Evolutionary conservation across 2,888 invertebrate species (phyloP).

Genomic region (Emesis russula): DNA sequence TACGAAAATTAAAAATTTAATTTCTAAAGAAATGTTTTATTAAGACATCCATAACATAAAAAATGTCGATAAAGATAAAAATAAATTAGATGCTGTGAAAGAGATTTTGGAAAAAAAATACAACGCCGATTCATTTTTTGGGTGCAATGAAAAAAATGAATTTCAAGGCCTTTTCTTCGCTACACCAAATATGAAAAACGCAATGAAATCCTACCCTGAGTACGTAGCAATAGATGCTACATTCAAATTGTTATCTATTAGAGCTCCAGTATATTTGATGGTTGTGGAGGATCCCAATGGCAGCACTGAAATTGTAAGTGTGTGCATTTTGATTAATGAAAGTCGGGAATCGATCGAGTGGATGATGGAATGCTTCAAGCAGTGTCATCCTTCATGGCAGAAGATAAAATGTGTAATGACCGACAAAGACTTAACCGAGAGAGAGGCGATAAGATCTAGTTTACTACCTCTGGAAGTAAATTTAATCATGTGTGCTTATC

Average conservation of each 20-base stretch:
- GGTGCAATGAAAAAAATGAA: constrained; percentile 32
- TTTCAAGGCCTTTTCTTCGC: constrained; percentile 47
- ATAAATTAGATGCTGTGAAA: not conserved
- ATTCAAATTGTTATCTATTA: constrained; percentile 51
- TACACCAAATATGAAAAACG: constrained; percentile 36
- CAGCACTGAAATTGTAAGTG: constrained; percentile 44
- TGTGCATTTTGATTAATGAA: constrained; percentile 47
- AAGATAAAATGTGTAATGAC: constrained; percentile 51
- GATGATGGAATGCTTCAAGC: constrained; percentile 52
- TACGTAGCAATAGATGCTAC: constrained; percentile 48
- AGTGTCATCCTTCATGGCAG: constrained; percentile 39
- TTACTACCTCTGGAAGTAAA: constrained; percentile 32
- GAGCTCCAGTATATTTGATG: constrained; percentile 52
- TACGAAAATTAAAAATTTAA: not conserved
- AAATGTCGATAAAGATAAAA: not conserved
- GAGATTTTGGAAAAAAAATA: not conserved
- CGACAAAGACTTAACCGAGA: constrained; percentile 42
- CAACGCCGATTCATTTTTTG: not conserved
- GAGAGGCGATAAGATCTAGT: constrained; percentile 45
- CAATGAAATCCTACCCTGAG: constrained; percentile 43
- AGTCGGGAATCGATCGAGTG: constrained; percentile 47
- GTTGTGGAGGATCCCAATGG: constrained; percentile 49
- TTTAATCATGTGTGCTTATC: constrained; percentile 48
- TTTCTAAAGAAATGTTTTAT: not conserved
- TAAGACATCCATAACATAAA: not conserved